Evolutionary conservation across 2,888 invertebrate genomes (phyloP), one percentile per base, ranked within the genome.

Genomic region (Aelia acuminata): DNA sequence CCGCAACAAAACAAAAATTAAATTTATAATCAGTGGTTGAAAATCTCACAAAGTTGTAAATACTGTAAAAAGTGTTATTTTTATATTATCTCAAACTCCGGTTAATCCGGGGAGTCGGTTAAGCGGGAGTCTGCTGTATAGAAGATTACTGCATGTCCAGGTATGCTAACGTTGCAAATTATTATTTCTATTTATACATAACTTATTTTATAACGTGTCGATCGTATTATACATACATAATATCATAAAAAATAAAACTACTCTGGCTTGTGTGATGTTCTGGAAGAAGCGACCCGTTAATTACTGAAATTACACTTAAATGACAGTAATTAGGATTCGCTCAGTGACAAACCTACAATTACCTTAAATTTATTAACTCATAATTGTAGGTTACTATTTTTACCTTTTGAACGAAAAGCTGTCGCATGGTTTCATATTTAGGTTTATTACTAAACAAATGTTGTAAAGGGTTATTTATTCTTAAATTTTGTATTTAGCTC

Each of bases 301-400:
- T 70, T 70, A 70, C 63, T 35, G 7, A 70, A 70, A 70, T 70
- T 70, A 35, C 63, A 20, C 31, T 70, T 35, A 35, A 70, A 35
- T 70, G 63, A 35, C 63, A 35, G 63, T 70, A 70, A 70, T 70
- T 70, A 35, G 1, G 63, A 70, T 70, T 70, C 63, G 8, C 18
- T 3, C 63, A 8, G 63, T 70, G 63, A 35, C 63, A 70, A 70
- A 70, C 63, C 31, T 18, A 35, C 18, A 70, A 70, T 70, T 70
- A 70, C 4, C 63, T 35, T 15, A 70, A 70, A 70, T 70, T 70
- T 70, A 70, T 70, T 70, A 70, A 70, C 31, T 70, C 20, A 35
- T 70, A 70, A 70, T 70, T 31, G 63, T 35, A 70, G 31, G 35
- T 70, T 70, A 35, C 18, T 35, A 35, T 35, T 70, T 70, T 70